A percentile compares a stretch with the other conserved stretches of the same genome.
These are phyloP conservation scores for Andinoacara biseriatus DNA, from an alignment of 2,113 vertebrate genomes.

Conservation along the genomic window DNA sequence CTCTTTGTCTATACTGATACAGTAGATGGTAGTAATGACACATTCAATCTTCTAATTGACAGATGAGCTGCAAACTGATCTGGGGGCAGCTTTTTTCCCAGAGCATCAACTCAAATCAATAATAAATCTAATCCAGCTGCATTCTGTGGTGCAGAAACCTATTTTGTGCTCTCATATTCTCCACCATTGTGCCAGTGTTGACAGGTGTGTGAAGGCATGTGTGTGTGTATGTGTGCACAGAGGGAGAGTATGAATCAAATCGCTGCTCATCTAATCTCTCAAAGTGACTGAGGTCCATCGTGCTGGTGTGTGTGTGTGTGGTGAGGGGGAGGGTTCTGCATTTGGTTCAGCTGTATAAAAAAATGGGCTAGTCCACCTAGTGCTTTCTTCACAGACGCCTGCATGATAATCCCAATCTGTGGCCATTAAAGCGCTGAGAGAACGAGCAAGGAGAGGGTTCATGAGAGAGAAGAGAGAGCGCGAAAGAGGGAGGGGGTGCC, in stretches of 20 bases:
- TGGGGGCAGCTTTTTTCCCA: slow-evolving; percentile 10
- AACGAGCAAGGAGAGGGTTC: slow-evolving; percentile 57
- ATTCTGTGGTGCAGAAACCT: slow-evolving; percentile 40
- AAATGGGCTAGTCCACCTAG: slow-evolving; percentile 64
- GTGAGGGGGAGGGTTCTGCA: slow-evolving; percentile 16
- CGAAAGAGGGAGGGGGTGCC: slow-evolving; percentile 38
- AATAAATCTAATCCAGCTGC: slow-evolving; percentile 59
- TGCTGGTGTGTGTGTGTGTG: neutral
- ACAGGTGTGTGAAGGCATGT: slow-evolving; percentile 39
- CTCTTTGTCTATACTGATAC: neutral
- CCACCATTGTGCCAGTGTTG: slow-evolving; percentile 20
- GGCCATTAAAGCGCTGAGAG: slow-evolving; percentile 75
- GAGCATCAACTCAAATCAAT: slow-evolving; percentile 55
- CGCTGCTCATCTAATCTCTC: slow-evolving; percentile 69
- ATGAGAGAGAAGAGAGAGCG: slow-evolving; percentile 29
- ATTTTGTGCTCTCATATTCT: slow-evolving; percentile 31
- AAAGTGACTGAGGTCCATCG: slow-evolving; percentile 69
- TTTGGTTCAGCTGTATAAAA: slow-evolving; percentile 53
- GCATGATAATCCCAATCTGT: slow-evolving; percentile 83
- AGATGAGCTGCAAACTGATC: slow-evolving; percentile 61
- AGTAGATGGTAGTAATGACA: slow-evolving; percentile 23
- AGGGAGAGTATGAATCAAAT: slow-evolving; percentile 58
- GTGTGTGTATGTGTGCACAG: neutral
- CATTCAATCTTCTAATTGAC: slow-evolving; percentile 35
- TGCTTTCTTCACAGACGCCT: slow-evolving; percentile 76